Evolutionary conservation across 64 coral and sea anemone species (phyloP), one percentile per base, ranked within the genome.

Genomic region (Stylophora pistillata): DNA sequence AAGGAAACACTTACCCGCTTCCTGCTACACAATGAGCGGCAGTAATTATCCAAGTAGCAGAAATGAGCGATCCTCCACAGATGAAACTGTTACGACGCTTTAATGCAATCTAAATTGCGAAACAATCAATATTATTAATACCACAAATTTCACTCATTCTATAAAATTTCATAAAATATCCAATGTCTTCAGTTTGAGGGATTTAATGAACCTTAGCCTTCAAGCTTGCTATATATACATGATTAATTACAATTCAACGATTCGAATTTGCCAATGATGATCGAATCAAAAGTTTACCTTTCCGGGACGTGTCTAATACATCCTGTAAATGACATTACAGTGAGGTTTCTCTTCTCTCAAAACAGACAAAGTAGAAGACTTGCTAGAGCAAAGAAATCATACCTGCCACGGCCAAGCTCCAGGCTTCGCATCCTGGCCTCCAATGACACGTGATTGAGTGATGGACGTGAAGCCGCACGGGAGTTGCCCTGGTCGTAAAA

Each of bases 361-460:
- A 64, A 15, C 1, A 60, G 13, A 18, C 6, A 1, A 18, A 7
- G 23, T 21, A 58, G 1, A 30, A 58, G 12, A 16, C 10, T 5
- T 3, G 58, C 11, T 14, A 23, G 10, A 58, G 29, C 14, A 0
- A 12, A 52, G 53, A n/a, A 23, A 4, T 1, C n/a, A 62, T 5
- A 63, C 78, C 78, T 81, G 78, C 78, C 78, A 81, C 12, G 78
- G 78, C 78, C 78, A 81, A 33, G 60, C 20, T 18, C 78, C 78
- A 18, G 78, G 78, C 23, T 81, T 62, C 20, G 78, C 78, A 23
- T 81, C 56, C 26, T 33, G 27, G 20, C 78, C 78, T 31, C 78
- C 78, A 30, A 81, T 81, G 62, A 81, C 78, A 63, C 78, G 78
- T 63, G 78, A 11, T 10, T 41, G 37, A 41, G 37, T 3, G 37